Base-by-base conservation (phyloP, 2,888 invertebrate species). In the Pedicia rivosa region DNA sequence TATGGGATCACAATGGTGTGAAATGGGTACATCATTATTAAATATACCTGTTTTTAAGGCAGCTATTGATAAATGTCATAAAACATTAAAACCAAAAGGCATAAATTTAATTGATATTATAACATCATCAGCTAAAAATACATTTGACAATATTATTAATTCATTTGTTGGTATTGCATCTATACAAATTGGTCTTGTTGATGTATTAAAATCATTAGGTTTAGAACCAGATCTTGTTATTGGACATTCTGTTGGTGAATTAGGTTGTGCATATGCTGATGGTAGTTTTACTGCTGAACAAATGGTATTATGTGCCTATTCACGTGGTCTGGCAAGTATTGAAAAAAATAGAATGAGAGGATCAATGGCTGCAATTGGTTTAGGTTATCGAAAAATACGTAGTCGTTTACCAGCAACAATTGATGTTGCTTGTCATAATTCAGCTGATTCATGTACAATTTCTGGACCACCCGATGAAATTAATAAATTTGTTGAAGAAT, bases 241-340 rank as follows among this genome's bases (percentile, higher is more conserved):
- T 43, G 84, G 95, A 2, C 92, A 94, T 59, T 92, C 92, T 7
- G 84, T 90, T 0, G 95, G 95, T 15, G 95, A 95, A 57, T 65
- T 95, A 5, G 91, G 87, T 2, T 94, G 95, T 57, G 91, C 86
- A 0, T 95, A 95, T 62, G 91, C 90, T 3, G 95, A 95, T 56
- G 88, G 86, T 1, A 82, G 86, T 46, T 71, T 94, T 46, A 84
- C 87, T 0, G 74, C 79, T 0, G 83, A 88, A 50, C 80, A 92
- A 62, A 81, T 84, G 66, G 76, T 92, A 40, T 59, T 87, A 7
- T 70, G 79, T 1, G 80, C 91, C 0, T 90, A 88, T 58, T 81
- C 79, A 55, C 68, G 90, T 49, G 88, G 87, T 2, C 64, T 72
- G 41, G 79, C 81, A 2, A 78, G 80, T 17, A 54, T 78, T 10